Conservation (phyloP, 2,797 vertebrate species). For the Dromococcyx pavoninus region DNA sequence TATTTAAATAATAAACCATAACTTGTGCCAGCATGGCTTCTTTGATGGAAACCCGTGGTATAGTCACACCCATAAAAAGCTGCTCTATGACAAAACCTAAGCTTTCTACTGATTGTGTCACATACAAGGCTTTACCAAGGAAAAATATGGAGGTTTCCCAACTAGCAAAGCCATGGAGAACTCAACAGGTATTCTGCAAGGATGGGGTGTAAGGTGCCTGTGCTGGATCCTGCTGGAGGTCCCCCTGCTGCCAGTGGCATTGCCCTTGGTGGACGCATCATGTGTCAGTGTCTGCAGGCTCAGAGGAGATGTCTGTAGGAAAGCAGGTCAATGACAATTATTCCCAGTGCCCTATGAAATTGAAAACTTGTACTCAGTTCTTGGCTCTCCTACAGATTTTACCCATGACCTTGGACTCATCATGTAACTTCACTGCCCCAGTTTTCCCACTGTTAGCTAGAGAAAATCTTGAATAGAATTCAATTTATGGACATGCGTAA, state of each 20-base stretch:
- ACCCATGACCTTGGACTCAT: background rate
- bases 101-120: background rate
- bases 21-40: background rate
- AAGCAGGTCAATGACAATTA: conserved; percentile 19
- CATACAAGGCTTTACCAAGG: background rate
- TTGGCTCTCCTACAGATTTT: background rate
- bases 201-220: background rate
- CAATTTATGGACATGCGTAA: background rate
- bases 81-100: background rate
- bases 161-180: background rate
- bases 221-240: background rate
- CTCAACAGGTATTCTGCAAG: background rate
- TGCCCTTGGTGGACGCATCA: background rate
- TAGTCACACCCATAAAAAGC: background rate
- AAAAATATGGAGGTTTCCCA: background rate
- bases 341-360: background rate
- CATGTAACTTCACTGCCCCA: background rate
- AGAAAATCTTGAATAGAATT: background rate
- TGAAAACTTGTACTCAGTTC: background rate
- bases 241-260: accelerated
- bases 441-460: background rate
- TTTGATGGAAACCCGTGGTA: background rate
- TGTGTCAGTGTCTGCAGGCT: background rate
- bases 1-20: background rate
- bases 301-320: background rate